These are phyloP conservation scores for Tautogolabrus adspersus DNA, from an alignment of 2,113 vertebrate genomes.

Conservation along the genomic window DNA sequence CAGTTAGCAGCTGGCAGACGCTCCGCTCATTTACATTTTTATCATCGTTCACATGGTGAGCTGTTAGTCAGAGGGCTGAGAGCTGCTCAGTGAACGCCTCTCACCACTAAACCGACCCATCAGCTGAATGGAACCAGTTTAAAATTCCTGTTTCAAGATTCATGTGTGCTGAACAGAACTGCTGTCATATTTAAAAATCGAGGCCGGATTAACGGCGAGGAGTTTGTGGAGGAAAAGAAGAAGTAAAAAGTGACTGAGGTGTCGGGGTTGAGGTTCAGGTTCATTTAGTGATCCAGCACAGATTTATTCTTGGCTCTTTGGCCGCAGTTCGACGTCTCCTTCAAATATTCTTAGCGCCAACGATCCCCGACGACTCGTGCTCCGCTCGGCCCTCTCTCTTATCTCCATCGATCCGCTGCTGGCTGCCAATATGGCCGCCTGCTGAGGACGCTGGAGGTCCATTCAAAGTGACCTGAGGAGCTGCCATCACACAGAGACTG, in stretches of 20 bases:
- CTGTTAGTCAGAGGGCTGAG: not conserved
- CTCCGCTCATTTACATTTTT: not conserved
- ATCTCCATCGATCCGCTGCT: constrained; percentile 31
- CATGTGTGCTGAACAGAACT: no score
- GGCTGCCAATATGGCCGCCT: constrained; percentile 25
- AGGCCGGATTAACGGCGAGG: not conserved
- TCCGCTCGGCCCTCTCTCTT: constrained; percentile 25
- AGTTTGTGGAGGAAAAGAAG: not conserved
- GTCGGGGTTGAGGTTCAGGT: not conserved
- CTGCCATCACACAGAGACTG: not conserved
- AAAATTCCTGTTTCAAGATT: no score
- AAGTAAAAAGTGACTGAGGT: not conserved
- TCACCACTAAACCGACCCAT: no score
- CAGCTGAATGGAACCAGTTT: no score
- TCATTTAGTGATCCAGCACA: not conserved
- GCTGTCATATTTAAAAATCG: no score
- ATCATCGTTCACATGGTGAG: not conserved
- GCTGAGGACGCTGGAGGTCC: constrained; percentile 7
- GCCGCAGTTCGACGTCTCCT: constrained; percentile 9
- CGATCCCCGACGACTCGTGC: constrained; percentile 12
- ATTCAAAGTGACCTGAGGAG: constrained; percentile 18
- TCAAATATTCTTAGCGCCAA: constrained; percentile 34
- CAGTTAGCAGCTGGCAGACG: constrained; percentile 14
- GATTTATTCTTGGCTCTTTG: constrained; percentile 25
- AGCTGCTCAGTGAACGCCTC: not conserved